Base-by-base conservation (phyloP, 2,888 invertebrate genomes). In the Diaprepes abbreviatus region DNA sequence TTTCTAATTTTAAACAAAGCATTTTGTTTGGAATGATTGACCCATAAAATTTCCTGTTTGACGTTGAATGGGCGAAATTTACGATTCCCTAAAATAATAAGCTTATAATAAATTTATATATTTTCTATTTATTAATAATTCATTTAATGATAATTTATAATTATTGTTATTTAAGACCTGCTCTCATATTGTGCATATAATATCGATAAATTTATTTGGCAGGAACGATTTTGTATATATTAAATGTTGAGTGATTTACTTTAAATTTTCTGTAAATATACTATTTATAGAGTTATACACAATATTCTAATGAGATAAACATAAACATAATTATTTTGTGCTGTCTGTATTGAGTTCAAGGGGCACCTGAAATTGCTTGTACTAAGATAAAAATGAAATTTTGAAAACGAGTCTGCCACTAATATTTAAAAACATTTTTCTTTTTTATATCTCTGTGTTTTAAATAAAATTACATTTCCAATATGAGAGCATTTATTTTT, bases 1-100 rank as follows among this genome's bases (percentile, higher is more conserved):
- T 69, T 69, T 69, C 69, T 63, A 69, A 69, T 64, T 63, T 69
- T 69, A 69, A 69, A 69, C 69, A 69, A 69, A 69, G 69, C 69
- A 64, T 64, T 69, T 64, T 69, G 69, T 63, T 63, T 59, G 67
- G 69, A 69, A 59, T 69, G 69, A 69, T 69, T 64, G 69, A 69
- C 64, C 64, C 69, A 69, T 69, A 69, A 69, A 69, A 69, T 69
- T 59, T 59, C 59, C 66, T 48, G 62, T 62, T 68, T 62, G 67
- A 68, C 62, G 55, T 62, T 62, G 59, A 66, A 66, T 59, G 38
- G 66, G 19, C 52, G 33, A 33, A 48, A 68, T 68, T 68, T 68
- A 68, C 62, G 67, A 68, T 62, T 54, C 36, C 62, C 67, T 68
- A 63, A 68, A 68, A 68, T 68, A 68, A 68, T 68, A 68, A 68